A percentile compares a stretch with the other conserved stretches of the same genome.
Conservation (phyloP, 2,113 vertebrate genomes). For the Phylloscopus trochilus region DNA sequence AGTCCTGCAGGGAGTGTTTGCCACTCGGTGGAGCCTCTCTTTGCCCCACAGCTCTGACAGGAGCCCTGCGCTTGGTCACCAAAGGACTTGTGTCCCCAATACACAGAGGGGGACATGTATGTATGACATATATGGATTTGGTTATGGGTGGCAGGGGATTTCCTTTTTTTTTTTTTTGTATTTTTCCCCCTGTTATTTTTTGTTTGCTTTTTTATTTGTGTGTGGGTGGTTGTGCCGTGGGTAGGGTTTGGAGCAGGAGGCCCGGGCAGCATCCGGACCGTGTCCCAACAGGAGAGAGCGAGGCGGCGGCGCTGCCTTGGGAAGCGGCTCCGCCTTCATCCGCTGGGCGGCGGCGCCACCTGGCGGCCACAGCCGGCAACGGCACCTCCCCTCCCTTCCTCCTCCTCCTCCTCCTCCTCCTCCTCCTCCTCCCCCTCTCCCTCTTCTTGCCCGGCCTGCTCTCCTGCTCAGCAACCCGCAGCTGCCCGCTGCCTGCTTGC, state of each 20-base stretch:
- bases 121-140: accelerated
- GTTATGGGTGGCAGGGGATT: neutral
- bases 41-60: accelerated
- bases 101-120: accelerated
- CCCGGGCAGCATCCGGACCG: accelerated
- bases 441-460: neutral
- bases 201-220: neutral
- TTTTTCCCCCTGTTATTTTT: too few species aligned
- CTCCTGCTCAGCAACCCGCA: neutral
- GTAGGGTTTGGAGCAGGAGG: neutral
- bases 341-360: conserved; percentile 16
- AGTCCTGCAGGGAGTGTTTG: accelerated
- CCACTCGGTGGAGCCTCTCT: neutral
- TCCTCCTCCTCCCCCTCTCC: too few species aligned
- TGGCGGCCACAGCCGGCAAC: neutral
- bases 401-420: too few species aligned
- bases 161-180: neutral
- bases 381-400: accelerated
- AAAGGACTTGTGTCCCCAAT: neutral
- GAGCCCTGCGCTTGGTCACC: accelerated
- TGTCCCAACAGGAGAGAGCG: accelerated
- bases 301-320: neutral
- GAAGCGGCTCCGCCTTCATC: neutral
- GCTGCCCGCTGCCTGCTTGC: neutral
- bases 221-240: accelerated